phyloP scores from a whole-genome alignment of 2,113 vertebrate genomes.

The Acanthisitta chloris region DNA sequence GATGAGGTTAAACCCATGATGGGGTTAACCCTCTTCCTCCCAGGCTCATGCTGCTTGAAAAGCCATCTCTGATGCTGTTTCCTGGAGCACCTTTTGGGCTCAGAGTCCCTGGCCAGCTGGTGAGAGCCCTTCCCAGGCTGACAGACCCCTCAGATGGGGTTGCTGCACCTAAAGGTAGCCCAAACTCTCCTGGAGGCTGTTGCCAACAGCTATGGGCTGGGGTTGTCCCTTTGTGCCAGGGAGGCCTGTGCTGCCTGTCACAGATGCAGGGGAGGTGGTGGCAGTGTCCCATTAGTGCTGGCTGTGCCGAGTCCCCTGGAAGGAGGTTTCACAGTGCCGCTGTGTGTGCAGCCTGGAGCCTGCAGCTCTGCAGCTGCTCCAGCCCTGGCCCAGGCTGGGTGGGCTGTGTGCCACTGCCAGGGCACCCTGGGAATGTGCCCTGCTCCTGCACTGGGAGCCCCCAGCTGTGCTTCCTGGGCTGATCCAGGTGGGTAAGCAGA shows the following conservation, averaged over 20 bases:
- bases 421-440: fast-evolving
- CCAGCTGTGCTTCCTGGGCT: background rate
- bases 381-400: fast-evolving
- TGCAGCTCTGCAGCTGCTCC: background rate
- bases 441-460: background rate
- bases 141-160: background rate
- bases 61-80: background rate
- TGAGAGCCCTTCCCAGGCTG: background rate
- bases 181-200: too few species aligned
- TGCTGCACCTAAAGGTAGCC: background rate
- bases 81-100: background rate
- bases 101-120: background rate
- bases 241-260: fast-evolving
- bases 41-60: background rate
- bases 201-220: background rate
- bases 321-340: background rate
- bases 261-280: background rate
- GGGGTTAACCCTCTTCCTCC: background rate
- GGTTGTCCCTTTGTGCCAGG: background rate
- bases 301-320: background rate
- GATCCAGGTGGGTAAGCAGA: background rate
- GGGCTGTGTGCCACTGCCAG: background rate
- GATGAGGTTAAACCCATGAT: background rate
- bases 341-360: background rate
- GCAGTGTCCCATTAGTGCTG: background rate